Evolutionary conservation across 2,113 vertebrate species (phyloP).

Genomic region (Lophura nycthemera): DNA sequence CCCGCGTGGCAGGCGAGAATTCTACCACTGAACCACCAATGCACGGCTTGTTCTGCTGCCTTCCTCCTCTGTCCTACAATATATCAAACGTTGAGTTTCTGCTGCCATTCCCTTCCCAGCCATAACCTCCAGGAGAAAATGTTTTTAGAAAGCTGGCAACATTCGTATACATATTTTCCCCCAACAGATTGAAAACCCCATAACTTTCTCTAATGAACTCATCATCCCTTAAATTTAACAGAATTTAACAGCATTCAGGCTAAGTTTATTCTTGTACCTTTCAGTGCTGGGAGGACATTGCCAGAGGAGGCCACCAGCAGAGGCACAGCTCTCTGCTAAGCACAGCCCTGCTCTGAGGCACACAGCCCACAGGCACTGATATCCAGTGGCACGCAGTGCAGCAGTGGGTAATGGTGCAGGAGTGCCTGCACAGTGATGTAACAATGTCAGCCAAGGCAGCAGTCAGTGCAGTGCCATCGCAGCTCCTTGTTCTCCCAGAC

Average conservation of each 20-base stretch:
- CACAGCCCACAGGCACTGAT: too few relatives aligned
- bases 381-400: accelerated
- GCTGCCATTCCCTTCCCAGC: too few relatives aligned
- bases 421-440: accelerated
- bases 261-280: background rate
- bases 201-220: accelerated
- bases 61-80: too few relatives aligned
- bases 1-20: conserved; percentile 59
- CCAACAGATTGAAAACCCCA: accelerated
- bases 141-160: accelerated
- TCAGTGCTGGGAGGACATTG: accelerated
- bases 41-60: accelerated
- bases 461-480: background rate
- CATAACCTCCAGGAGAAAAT: accelerated
- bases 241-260: background rate
- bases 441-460: background rate
- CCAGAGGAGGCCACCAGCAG: accelerated
- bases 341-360: too few relatives aligned
- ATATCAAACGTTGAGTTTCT: too few relatives aligned
- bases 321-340: background rate
- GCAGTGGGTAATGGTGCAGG: background rate
- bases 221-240: background rate
- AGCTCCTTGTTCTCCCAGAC: background rate
- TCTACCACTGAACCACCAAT: conserved; percentile 56
- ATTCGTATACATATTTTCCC: too few relatives aligned